These are phyloP conservation scores for Acanthacorydalis orientalis DNA, from an alignment of 2,888 invertebrate species.

Conservation along the genomic window DNA sequence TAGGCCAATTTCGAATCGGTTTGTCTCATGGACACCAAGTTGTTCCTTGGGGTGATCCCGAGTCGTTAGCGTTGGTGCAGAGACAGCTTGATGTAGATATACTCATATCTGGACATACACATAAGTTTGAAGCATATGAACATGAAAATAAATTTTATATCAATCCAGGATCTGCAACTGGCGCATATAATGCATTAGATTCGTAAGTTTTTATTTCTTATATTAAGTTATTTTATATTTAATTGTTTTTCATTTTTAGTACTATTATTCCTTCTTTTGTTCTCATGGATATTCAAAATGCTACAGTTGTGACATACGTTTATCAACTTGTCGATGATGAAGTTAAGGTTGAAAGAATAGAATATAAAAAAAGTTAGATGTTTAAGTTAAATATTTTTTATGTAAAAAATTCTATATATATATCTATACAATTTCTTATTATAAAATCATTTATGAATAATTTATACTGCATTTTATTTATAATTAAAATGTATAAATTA, in stretches of 20 bases:
- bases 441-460: conserved; percentile 5
- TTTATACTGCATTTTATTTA: background rate
- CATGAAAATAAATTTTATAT: conserved; percentile 98
- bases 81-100: conserved; percentile 97
- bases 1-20: conserved; percentile 97
- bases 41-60: conserved; percentile 94
- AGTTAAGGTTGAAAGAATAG: conserved; percentile 97
- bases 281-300: conserved; percentile 96
- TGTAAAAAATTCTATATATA: background rate
- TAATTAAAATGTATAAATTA: background rate
- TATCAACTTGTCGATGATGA: conserved; percentile 95
- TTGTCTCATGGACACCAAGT: conserved; percentile 96
- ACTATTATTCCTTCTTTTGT: conserved; percentile 91
- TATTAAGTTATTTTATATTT: conserved; percentile 6
- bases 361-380: conserved; percentile 74
- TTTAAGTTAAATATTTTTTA: conserved; percentile 12
- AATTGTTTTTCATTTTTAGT: conserved; percentile 33
- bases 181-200: conserved; percentile 87
- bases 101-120: conserved; percentile 95
- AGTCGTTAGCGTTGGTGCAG: conserved; percentile 83
- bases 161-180: conserved; percentile 97
- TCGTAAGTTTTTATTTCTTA: conserved; percentile 38
- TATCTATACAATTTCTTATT: conserved; percentile 6
- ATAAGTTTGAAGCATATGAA: conserved; percentile 95
- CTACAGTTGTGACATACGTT: conserved; percentile 94